A percentile compares a stretch with the other conserved stretches of the same genome.
phyloP scores from a whole-genome alignment of 2,888 invertebrate genomes.

The Aphelenchoides bicaudatus region DNA sequence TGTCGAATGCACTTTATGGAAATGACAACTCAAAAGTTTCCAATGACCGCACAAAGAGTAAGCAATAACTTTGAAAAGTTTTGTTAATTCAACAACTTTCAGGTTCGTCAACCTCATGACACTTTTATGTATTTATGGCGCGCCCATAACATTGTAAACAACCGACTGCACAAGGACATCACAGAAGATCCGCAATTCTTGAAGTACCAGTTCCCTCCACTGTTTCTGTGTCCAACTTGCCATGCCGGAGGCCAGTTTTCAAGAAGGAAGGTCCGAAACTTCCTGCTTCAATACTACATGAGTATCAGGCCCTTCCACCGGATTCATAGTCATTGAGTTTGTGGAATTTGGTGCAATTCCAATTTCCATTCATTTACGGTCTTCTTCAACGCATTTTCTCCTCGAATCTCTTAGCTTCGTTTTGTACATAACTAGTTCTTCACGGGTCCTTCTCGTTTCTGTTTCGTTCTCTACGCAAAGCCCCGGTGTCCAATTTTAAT shows the following conservation, averaged over 20 bases:
- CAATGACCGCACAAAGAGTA: constrained; percentile 56
- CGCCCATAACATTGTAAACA: constrained; percentile 86
- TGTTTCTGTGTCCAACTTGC: constrained; percentile 59
- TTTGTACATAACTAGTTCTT: too few relatives aligned
- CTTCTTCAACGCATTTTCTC: too few relatives aligned
- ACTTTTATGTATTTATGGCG: constrained; percentile 69
- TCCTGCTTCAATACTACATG: constrained; percentile 57
- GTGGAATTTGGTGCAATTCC: too few relatives aligned
- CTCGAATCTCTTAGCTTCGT: too few relatives aligned
- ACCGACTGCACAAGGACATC: constrained; percentile 75
- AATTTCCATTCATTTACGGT: too few relatives aligned
- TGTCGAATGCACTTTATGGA: constrained; percentile 83
- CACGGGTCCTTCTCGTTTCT: too few relatives aligned
- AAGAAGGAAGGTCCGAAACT: constrained; percentile 58
- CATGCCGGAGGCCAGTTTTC: constrained; percentile 59
- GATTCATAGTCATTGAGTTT: constrained; percentile 16
- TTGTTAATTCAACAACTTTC: neutral
- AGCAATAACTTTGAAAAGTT: constrained; percentile 15
- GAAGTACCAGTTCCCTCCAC: constrained; percentile 81
- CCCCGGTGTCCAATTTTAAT: too few relatives aligned
- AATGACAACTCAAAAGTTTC: constrained; percentile 71
- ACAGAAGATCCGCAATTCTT: constrained; percentile 86
- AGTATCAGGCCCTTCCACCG: constrained; percentile 53
- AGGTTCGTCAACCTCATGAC: constrained; percentile 55
- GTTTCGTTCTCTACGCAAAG: too few relatives aligned